Percentiles rank a stretch among this genome's conserved stretches.
Conservation (phyloP, 2,888 invertebrate genomes). For the Eumacrocentrus americanus region DNA sequence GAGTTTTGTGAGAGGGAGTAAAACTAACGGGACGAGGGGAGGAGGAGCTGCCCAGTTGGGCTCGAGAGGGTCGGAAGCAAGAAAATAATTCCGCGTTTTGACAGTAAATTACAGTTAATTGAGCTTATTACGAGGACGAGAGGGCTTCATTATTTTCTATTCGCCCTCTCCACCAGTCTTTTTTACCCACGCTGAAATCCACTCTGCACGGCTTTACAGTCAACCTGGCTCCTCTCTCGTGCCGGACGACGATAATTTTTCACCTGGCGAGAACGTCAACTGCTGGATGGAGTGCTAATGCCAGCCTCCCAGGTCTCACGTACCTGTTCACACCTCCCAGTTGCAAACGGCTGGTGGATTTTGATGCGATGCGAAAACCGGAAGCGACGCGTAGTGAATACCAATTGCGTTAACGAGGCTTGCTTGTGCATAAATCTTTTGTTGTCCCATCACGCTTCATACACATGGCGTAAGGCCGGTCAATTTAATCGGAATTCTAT, state of each 20-base stretch:
- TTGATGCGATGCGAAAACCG: constrained; percentile 17
- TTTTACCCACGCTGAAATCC: constrained; percentile 9
- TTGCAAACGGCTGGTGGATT: constrained; percentile 11
- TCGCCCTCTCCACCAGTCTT: constrained; percentile 33
- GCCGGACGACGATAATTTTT: constrained; percentile 14
- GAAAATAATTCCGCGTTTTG: constrained; percentile 52
- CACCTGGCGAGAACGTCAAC: constrained; percentile 11
- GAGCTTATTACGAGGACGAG: constrained; percentile 47
- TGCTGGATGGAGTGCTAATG: constrained; percentile 11
- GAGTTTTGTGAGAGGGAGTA: constrained; percentile 1
- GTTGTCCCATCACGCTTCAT: constrained; percentile 23
- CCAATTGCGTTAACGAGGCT: constrained; percentile 28
- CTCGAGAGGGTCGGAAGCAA: constrained; percentile 21
- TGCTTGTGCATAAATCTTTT: constrained; percentile 32
- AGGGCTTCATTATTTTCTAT: constrained; percentile 50
- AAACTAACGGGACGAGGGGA: neutral
- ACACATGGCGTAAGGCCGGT: neutral
- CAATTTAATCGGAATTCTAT: constrained; percentile 15
- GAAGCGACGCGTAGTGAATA: constrained; percentile 26
- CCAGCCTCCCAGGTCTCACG: constrained; percentile 25
- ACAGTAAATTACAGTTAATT: constrained; percentile 54
- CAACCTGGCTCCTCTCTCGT: constrained; percentile 3
- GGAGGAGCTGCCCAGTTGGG: neutral
- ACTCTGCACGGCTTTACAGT: neutral
- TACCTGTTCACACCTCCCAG: constrained; percentile 15